Percentiles rank a stretch among this genome's conserved stretches.
phyloP scores from a whole-genome alignment of 2,113 vertebrate genomes.

The Cisticola juncidis region DNA sequence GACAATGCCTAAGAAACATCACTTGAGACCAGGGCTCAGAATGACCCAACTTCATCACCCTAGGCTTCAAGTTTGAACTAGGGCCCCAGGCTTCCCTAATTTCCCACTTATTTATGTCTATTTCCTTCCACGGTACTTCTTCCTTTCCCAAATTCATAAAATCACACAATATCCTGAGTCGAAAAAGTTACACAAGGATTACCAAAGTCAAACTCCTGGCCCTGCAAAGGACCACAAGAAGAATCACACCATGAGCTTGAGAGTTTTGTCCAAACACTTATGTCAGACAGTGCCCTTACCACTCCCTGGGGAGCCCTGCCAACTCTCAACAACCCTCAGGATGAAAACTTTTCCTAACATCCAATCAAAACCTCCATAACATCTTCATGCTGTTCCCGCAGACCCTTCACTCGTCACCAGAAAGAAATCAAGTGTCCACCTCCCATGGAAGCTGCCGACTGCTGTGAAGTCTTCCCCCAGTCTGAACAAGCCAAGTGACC shows the following conservation, averaged over 20 bases:
- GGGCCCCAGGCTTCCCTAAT: fast-evolving
- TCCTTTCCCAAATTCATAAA: neutral
- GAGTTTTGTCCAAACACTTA: neutral
- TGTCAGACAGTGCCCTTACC: neutral
- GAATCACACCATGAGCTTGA: neutral
- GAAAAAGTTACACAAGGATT: neutral
- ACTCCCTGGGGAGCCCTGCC: neutral
- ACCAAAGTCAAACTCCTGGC: neutral
- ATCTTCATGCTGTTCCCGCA: fast-evolving
- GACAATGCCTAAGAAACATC: neutral
- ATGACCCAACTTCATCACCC: fast-evolving
- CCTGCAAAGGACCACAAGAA: neutral
- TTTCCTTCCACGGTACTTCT: neutral
- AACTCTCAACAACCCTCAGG: neutral
- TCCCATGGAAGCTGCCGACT: neutral
- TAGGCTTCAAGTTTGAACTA: fast-evolving
- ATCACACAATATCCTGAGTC: neutral
- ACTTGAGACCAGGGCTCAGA: neutral
- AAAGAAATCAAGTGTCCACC: neutral
- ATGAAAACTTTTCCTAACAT: neutral
- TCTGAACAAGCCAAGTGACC: neutral
- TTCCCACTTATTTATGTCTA: too few relatives aligned
- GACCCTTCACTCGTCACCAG: neutral
- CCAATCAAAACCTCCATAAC: neutral
- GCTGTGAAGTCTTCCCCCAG: too few relatives aligned